Conservation (phyloP, 2,797 vertebrate genomes). For the Urosaurus nigricauda region DNA sequence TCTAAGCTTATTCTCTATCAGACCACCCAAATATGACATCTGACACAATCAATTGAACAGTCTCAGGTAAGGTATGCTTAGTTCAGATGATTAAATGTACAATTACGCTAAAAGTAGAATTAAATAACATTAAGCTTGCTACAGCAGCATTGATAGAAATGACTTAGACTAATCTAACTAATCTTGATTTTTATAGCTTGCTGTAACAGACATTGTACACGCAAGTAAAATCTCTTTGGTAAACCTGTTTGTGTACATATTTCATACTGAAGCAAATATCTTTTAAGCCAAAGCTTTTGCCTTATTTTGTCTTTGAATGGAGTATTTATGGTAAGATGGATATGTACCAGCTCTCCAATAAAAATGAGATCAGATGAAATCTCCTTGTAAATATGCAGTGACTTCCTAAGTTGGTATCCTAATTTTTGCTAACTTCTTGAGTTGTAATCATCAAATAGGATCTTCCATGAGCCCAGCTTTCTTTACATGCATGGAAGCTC, state of each 20-base stretch:
- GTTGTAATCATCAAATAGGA: neutral
- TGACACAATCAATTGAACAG: conserved; percentile 57
- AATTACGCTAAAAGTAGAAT: conserved; percentile 63
- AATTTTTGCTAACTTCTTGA: neutral
- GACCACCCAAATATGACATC: conserved; percentile 61
- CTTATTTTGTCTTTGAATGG: conserved; percentile 6
- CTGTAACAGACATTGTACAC: conserved; percentile 27
- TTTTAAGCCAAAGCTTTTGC: neutral
- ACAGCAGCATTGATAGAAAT: conserved; percentile 28
- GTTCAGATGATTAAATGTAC: conserved; percentile 60
- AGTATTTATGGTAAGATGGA: neutral
- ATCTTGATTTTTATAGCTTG: conserved; percentile 26
- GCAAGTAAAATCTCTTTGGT: conserved; percentile 40
- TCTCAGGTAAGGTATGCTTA: conserved; percentile 56
- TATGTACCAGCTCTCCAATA: too few relatives aligned
- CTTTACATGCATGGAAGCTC: neutral
- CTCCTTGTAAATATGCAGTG: neutral
- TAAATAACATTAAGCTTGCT: conserved; percentile 57
- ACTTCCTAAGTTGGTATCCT: neutral
- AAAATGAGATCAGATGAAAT: neutral
- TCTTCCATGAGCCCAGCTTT: neutral
- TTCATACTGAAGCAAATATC: conserved; percentile 39
- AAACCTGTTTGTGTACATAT: conserved; percentile 46
- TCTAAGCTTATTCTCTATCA: conserved; percentile 61
- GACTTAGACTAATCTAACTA: conserved; percentile 37